These are phyloP conservation scores for Okamejei kenojei DNA, from an alignment of 2,797 vertebrate genomes.

Conservation along the genomic window DNA sequence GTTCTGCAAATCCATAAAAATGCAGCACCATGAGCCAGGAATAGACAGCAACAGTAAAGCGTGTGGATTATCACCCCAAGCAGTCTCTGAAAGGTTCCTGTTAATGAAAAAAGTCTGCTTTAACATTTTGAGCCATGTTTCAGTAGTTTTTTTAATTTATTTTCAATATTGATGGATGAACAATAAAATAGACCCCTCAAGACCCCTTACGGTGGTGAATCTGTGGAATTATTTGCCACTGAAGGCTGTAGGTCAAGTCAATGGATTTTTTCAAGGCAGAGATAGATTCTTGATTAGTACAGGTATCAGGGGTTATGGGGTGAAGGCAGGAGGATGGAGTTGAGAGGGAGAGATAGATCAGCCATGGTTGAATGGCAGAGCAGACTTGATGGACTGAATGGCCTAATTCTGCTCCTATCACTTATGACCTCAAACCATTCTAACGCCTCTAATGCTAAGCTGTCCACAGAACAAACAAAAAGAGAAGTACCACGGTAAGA, in stretches of 20 bases:
- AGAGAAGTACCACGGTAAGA: not conserved
- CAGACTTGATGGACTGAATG: too few relatives aligned
- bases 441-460: too few relatives aligned
- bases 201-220: too few relatives aligned
- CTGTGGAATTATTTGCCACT: too few relatives aligned
- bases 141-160: not conserved
- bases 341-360: too few relatives aligned
- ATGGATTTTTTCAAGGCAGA: too few relatives aligned
- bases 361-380: too few relatives aligned
- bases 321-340: too few relatives aligned
- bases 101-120: not conserved
- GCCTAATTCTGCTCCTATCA: too few relatives aligned
- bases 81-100: not conserved
- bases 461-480: not conserved
- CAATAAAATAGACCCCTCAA: not conserved
- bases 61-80: not conserved
- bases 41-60: not conserved
- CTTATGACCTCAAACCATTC: not conserved
- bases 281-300: too few relatives aligned
- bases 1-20: slow-evolving; percentile 18
- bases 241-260: too few relatives aligned
- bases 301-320: too few relatives aligned
- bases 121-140: not conserved
- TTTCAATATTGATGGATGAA: not conserved
- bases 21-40: not conserved